Base-by-base conservation (phyloP, 1,140 invertebrate genomes). In the Drosophila asahinai region DNA sequence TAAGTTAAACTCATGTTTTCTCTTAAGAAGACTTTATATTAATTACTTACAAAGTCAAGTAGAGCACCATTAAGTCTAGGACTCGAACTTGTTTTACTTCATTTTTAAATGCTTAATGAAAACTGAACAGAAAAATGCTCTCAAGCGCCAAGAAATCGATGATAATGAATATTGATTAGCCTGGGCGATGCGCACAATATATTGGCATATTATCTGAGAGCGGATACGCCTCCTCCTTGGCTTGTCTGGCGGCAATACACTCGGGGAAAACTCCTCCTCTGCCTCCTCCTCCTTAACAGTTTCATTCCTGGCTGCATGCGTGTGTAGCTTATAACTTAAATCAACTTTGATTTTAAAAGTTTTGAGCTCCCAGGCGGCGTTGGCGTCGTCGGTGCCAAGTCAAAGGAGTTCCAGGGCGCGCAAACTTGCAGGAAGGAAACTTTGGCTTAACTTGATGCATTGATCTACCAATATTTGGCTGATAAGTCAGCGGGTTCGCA, bases 381-480 rank as follows among this genome's bases (percentile, higher is more conserved):
- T 0, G 33, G 14, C 33, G 33, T 14, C 52, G 8, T 36, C 33
- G 48, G 48, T n/a, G 54, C 11, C 54, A 64, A 74, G 48, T 80
- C 77, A 74, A 74, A 86, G 77, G 77, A 65, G 43, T 71, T 62
- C 49, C 22, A 33, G 43, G 77, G 63, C 45, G 19, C 65, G 67
- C 36, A 45, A 70, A 45, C 60, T 75, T 70, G 40, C 57, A 40
- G 52, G 38, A 58, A 58, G 49, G 48, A 77, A 77, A 87, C 66
- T 87, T 82, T 76, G 55, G 38, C 52, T 43, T 54, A 74, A 81
- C 73, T 83, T 72, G 86, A 87, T 86, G 83, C 83, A 87, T 87
- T 87, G 83, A 83, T 87, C 83, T 87, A 83, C 87, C 83, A 87
- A 87, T 87, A 87, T 87, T 87, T 83, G 80, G 77, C 77, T 83